Percentiles rank a stretch among this genome's conserved stretches.
Evolutionary conservation across 2,888 invertebrate genomes (phyloP).

Genomic region (Philereme vetulata): DNA sequence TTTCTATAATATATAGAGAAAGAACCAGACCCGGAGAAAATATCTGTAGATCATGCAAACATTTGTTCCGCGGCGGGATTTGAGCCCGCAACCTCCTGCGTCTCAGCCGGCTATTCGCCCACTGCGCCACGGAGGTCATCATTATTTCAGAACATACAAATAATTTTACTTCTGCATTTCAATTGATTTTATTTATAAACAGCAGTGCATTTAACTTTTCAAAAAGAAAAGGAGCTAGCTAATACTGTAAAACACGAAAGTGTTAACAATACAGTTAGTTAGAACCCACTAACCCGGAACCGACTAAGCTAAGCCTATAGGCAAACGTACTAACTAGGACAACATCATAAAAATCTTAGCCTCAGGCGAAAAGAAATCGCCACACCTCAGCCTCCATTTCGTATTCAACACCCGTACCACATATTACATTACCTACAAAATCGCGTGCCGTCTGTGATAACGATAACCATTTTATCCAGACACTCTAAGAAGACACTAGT

Average conservation of each 20-base stretch:
- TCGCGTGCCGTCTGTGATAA: constrained; percentile 72
- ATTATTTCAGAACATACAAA: no score
- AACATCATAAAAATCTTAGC: constrained; percentile 43
- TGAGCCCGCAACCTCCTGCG: no score
- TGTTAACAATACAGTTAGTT: constrained; percentile 36
- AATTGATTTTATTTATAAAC: no score
- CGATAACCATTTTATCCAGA: constrained; percentile 52
- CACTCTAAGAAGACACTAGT: constrained; percentile 29
- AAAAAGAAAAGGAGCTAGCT: constrained; percentile 1
- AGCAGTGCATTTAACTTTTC: not conserved
- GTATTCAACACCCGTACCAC: constrained; percentile 71
- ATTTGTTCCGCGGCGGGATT: no score
- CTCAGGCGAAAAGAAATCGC: constrained; percentile 62
- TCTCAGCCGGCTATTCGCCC: no score
- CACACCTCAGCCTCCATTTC: constrained; percentile 67
- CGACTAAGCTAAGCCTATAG: constrained; percentile 37
- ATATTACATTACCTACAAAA: constrained; percentile 75
- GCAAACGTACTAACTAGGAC: constrained; percentile 42
- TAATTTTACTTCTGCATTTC: no score
- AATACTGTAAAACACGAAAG: constrained; percentile 28
- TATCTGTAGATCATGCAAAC: no score
- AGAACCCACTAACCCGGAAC: constrained; percentile 37
- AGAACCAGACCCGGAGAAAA: no score
- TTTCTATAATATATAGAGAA: no score
- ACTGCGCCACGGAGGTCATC: no score